These are phyloP conservation scores for Rhagophthalmus giganteus DNA, from an alignment of 2,888 invertebrate species.

Conservation along the genomic window DNA sequence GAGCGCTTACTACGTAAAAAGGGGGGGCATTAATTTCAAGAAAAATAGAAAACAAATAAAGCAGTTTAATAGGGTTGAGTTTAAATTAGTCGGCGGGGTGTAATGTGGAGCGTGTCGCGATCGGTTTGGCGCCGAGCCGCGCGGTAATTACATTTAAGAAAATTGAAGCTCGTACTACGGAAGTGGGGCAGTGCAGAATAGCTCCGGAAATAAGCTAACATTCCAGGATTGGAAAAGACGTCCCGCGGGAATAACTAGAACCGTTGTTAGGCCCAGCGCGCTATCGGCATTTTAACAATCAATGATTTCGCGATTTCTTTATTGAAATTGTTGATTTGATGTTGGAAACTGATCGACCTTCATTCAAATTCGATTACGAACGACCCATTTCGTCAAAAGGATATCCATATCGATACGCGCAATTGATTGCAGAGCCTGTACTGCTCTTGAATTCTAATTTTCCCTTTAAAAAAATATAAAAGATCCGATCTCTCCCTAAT, in stretches of 20 bases:
- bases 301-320: slow-evolving; percentile 45
- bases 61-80: slow-evolving; percentile 32
- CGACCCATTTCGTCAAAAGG: slow-evolving; percentile 23
- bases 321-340: slow-evolving; percentile 38
- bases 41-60: slow-evolving; percentile 32
- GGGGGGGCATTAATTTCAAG: slow-evolving; percentile 22
- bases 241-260: slow-evolving; percentile 40
- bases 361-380: slow-evolving; percentile 27
- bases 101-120: slow-evolving; percentile 40
- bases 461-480: slow-evolving; percentile 4
- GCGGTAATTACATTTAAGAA: slow-evolving; percentile 50
- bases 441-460: slow-evolving; percentile 18
- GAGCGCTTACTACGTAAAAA: slow-evolving; percentile 25
- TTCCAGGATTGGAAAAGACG: slow-evolving; percentile 42
- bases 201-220: slow-evolving; percentile 46
- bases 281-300: slow-evolving; percentile 45
- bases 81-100: slow-evolving; percentile 38
- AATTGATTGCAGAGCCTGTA: slow-evolving; percentile 17
- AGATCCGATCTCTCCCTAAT: slow-evolving; percentile 4
- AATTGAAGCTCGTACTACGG: slow-evolving; percentile 46
- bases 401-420: slow-evolving; percentile 22
- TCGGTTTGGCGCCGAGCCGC: slow-evolving; percentile 42
- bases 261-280: slow-evolving; percentile 36
- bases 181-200: slow-evolving; percentile 42
- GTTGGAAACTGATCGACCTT: slow-evolving; percentile 29